Base-by-base conservation (phyloP, 2,113 vertebrate species). In the Halichoeres trimaculatus region DNA sequence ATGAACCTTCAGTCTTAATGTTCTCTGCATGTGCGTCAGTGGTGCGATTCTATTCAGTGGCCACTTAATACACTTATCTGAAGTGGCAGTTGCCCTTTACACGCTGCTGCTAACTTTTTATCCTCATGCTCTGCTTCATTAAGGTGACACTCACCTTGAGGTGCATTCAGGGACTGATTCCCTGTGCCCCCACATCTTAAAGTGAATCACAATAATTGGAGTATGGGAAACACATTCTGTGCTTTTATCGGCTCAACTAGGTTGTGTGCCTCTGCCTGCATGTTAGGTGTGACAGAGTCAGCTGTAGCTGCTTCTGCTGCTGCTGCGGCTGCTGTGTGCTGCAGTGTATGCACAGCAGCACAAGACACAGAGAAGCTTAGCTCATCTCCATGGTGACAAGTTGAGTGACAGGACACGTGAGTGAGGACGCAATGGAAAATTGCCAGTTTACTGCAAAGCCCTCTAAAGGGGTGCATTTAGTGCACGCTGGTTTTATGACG, bases 351-450 rank as follows among this genome's bases (percentile, higher is more conserved):
- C 72, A 68, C 63, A 69, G 59, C 59, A 81, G 81, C 80, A 48
- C 34, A 59, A 80, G 74, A 80, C 58, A 67, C 75, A 26, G 54
- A 58, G 62, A 85, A 76, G 85, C 86, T 73, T 77, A 86, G 86
- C 84, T 77, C 81, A 82, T 93, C 89, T 75, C 88, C 87, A 89
- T 88, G 82, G 90, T 82, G 83, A 92, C 89, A 70, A 69, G 54
- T 65, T 88, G 87, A 89, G 70, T 91, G 90, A 89, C 90, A 83
- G 64, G 59, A 48, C 87, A 87, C 54, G 69, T 84, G 82, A 89
- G 76, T 5, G 6, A 64, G 76, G 77, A 74, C 24, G 70, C 70
- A 73, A 71, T 75, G 84, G 82, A 84, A 74, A 88, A 83, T 79
- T 85, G 83, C 77, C 70, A 77, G 81, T 81, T 90, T 85, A 76